These are phyloP conservation scores for Saguinus midas DNA, from an alignment of 2,113 vertebrate genomes.

Conservation along the genomic window DNA sequence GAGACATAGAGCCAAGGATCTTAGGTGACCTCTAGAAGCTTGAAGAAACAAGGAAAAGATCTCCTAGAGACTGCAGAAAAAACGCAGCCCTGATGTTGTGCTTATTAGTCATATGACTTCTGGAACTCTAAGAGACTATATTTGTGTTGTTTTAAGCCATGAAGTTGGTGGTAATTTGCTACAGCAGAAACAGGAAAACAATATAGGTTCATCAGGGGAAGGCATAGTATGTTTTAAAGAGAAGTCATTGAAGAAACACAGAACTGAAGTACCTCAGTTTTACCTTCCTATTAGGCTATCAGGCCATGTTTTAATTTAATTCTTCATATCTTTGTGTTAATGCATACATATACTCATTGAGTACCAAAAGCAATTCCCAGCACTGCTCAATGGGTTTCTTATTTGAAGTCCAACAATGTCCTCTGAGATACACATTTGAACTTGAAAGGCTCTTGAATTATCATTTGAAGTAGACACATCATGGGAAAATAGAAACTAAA, in stretches of 20 bases:
- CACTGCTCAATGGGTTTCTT: background rate
- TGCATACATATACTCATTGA: rapidly evolving
- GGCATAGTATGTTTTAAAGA: background rate
- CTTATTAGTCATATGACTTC: background rate
- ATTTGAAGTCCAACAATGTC: background rate
- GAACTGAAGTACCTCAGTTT: background rate
- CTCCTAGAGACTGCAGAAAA: background rate
- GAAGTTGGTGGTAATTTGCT: background rate
- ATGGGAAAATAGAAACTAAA: too few species aligned
- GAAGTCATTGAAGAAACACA: background rate
- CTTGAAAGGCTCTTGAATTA: background rate
- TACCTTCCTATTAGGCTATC: background rate
- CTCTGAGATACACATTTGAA: background rate
- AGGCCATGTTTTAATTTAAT: background rate
- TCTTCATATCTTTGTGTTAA: background rate
- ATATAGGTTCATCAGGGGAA: background rate
- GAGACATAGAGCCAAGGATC: too few species aligned
- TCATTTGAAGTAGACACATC: background rate
- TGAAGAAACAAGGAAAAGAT: background rate
- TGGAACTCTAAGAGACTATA: background rate
- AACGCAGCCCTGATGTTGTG: rapidly evolving
- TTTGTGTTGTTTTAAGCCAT: background rate
- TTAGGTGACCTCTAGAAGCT: background rate
- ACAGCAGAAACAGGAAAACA: too few species aligned
- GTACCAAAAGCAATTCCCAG: too few species aligned